A percentile compares a stretch with the other conserved stretches of the same genome.
These are phyloP conservation scores for Drosophila simulans DNA, from an alignment of 1,140 invertebrate genomes.

Conservation along the genomic window DNA sequence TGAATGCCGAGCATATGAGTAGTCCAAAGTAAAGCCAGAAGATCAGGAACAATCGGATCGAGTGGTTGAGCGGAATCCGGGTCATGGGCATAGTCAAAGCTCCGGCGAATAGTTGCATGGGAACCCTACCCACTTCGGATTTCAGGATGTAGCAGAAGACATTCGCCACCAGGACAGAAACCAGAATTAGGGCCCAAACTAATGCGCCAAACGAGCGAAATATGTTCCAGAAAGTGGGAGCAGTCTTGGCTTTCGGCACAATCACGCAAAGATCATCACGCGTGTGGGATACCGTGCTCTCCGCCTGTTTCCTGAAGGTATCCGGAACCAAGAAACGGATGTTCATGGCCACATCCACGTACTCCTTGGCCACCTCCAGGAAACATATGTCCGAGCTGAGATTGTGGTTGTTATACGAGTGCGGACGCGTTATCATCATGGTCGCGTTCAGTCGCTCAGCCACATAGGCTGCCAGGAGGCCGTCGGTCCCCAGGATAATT, in stretches of 20 bases:
- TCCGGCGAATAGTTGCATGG: constrained; percentile 60
- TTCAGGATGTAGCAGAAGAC: constrained; percentile 37
- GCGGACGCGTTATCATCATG: constrained; percentile 57
- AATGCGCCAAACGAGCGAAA: constrained; percentile 66
- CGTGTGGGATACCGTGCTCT: constrained; percentile 64
- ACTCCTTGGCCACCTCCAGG: constrained; percentile 62
- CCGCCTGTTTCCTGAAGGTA: constrained; percentile 51
- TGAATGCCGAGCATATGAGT: constrained; percentile 70
- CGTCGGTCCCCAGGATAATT: constrained; percentile 61
- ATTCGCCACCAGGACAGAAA: constrained; percentile 51
- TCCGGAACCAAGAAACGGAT: constrained; percentile 63
- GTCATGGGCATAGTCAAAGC: constrained; percentile 57
- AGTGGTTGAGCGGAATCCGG: constrained; percentile 18
- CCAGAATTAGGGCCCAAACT: constrained; percentile 61
- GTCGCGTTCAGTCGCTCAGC: constrained; percentile 76
- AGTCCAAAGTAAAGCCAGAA: constrained; percentile 76
- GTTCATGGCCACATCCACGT: constrained; percentile 74
- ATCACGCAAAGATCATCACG: constrained; percentile 78
- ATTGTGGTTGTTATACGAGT: constrained; percentile 41
- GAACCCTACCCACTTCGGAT: neutral
- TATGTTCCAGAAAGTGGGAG: constrained; percentile 73
- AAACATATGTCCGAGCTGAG: constrained; percentile 59
- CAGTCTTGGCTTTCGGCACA: constrained; percentile 68
- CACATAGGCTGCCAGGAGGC: constrained; percentile 60
- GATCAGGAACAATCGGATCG: constrained; percentile 61